phyloP scores from a whole-genome alignment of 2,113 vertebrate genomes.

The Casuarius casuarius region DNA sequence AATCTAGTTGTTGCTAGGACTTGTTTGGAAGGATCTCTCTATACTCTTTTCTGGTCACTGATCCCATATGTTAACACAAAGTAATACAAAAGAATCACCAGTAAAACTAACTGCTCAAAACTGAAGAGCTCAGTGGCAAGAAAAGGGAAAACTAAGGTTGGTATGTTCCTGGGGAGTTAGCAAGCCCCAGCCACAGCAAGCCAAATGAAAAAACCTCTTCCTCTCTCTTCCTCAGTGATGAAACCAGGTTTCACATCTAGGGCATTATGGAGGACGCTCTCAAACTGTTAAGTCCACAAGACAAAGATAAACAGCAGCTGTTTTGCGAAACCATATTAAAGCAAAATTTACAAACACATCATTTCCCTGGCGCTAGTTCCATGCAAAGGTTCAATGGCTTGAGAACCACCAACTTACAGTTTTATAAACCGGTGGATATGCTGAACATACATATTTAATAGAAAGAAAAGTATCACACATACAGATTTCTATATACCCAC shows the following conservation, averaged over 20 bases:
- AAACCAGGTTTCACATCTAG: neutral
- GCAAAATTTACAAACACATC: neutral
- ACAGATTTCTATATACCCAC: neutral
- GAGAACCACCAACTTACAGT: neutral
- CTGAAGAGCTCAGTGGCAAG: neutral
- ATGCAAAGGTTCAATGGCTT: neutral
- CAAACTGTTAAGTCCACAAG: neutral
- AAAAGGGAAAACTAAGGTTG: neutral
- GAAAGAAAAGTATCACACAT: neutral
- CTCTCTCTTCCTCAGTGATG: neutral
- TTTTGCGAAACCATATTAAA: neutral
- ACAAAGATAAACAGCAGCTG: neutral
- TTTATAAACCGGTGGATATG: neutral
- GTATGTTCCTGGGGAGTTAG: neutral
- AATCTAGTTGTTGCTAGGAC: neutral
- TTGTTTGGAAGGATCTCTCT: neutral
- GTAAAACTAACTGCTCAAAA: neutral
- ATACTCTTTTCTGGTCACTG: neutral
- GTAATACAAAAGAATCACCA: neutral
- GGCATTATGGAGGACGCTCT: neutral
- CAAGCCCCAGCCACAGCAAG: neutral
- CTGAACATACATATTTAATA: neutral
- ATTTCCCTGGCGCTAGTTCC: neutral
- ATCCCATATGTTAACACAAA: neutral
- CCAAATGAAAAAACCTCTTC: neutral